Conservation (phyloP, 2,113 vertebrate species). For the Gymnocephalus cernua region DNA sequence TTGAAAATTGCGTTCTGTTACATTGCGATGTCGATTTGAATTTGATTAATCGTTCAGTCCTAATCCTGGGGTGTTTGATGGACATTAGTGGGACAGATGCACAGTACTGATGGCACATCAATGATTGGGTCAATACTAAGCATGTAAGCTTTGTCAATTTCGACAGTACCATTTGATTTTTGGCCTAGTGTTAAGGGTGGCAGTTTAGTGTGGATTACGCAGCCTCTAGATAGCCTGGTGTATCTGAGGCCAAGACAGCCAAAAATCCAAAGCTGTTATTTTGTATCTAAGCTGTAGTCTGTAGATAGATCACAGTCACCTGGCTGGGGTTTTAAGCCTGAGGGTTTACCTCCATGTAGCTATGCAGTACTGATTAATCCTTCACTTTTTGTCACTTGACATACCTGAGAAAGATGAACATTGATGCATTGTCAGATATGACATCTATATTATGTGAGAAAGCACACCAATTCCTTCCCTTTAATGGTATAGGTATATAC, state of each 20-base stretch:
- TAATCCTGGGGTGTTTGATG: neutral
- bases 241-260: slow-evolving; percentile 44
- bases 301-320: slow-evolving; percentile 54
- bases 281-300: slow-evolving; percentile 57
- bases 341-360: slow-evolving; percentile 18
- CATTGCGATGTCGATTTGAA: too few species aligned
- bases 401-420: slow-evolving; percentile 6
- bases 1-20: too few species aligned
- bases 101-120: neutral
- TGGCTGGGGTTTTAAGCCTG: slow-evolving; percentile 46
- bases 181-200: neutral
- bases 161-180: slow-evolving; percentile 11
- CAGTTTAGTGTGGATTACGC: slow-evolving; percentile 50
- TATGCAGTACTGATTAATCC: slow-evolving; percentile 1
- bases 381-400: slow-evolving; percentile 6
- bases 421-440: slow-evolving; percentile 1
- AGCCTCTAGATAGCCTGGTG: slow-evolving; percentile 32
- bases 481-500: neutral
- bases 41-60: too few species aligned
- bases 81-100: neutral
- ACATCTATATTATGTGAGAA: neutral
- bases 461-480: neutral
- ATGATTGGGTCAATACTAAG: neutral
- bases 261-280: slow-evolving; percentile 50
- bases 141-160: neutral